Conservation (phyloP, 2,113 vertebrate species). For the Rhabdomys dilectus region DNA sequence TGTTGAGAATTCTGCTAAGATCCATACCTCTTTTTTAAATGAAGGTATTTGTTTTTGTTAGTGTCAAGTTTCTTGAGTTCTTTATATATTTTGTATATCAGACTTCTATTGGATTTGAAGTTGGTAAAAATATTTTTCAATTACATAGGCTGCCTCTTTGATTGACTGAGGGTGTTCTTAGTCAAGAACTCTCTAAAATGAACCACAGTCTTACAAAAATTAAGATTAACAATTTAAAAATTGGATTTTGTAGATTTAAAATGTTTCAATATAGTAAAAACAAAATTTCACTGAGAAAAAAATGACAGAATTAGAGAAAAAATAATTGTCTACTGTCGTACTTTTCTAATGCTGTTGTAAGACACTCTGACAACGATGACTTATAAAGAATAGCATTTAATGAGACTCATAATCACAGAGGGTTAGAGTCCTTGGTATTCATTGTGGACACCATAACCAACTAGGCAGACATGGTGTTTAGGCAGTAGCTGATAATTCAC, state of each 20-base stretch:
- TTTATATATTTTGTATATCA: background rate
- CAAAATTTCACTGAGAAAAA: background rate
- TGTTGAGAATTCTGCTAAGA: background rate
- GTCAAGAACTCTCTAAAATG: background rate
- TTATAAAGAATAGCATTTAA: background rate
- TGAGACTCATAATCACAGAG: background rate
- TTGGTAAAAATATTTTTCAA: background rate
- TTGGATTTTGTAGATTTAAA: background rate
- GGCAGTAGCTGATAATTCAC: background rate
- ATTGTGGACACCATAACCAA: background rate
- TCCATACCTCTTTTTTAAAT: background rate
- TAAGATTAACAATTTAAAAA: background rate
- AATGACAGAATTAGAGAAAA: background rate
- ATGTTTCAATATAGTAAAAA: background rate
- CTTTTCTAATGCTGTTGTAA: background rate
- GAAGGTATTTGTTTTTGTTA: background rate
- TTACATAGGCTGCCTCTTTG: background rate
- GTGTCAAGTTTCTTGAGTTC: background rate
- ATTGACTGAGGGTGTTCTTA: background rate
- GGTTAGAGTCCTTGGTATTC: background rate
- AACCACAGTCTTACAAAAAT: background rate
- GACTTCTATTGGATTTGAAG: background rate
- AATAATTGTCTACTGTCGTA: no score
- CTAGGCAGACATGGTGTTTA: background rate
- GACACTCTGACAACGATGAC: background rate